Base-by-base conservation (phyloP, 2,113 vertebrate genomes). In the Siniperca chuatsi region DNA sequence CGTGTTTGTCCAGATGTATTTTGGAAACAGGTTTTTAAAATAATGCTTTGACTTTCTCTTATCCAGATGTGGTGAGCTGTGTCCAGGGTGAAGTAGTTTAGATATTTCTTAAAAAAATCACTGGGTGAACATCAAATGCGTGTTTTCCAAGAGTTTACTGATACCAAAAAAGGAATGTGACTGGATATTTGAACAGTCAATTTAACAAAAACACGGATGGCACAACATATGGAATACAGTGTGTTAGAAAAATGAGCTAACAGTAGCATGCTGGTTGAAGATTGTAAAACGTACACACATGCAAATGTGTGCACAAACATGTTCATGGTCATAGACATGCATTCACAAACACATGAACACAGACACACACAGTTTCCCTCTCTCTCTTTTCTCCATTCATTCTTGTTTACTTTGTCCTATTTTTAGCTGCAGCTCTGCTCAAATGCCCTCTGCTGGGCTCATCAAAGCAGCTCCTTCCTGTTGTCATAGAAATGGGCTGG, bases 401-500 rank as follows among this genome's bases (percentile, higher is more conserved):
- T 60, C 66, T 40, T 85, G 79, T 88, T 89, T 83, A 85, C 76
- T 75, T 55, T 4, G 61, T 80, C 33, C 83, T 93, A 89, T 89
- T 92, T 91, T 85, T 89, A 89, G 90, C 88, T 0, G 16, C 74
- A 52, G 75, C 85, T 78, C 80, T 25, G 50, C 73, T 85, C 71
- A 75, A 21, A 77, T 84, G 86, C 80, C 79, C 71, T 78, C 90
- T 82, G 74, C 82, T 64, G 83, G 84, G 75, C 83, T 90, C 73
- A 70, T 89, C 88, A 84, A 69, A 81, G 81, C 89, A 62, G 50
- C 83, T 80, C 79, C 70, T 79, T 89, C 71, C 65, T 66, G 93
- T 95, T 93, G 92, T 91, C 93, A 92, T 87, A 90, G 91, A 83
- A 92, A 94, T 90, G 68, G 68, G 72, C 85, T 44, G 60, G 57